Percentiles rank a stretch among this genome's conserved stretches.
phyloP scores from a whole-genome alignment of 1,140 invertebrate genomes.

The Pentalonia nigronervosa region DNA sequence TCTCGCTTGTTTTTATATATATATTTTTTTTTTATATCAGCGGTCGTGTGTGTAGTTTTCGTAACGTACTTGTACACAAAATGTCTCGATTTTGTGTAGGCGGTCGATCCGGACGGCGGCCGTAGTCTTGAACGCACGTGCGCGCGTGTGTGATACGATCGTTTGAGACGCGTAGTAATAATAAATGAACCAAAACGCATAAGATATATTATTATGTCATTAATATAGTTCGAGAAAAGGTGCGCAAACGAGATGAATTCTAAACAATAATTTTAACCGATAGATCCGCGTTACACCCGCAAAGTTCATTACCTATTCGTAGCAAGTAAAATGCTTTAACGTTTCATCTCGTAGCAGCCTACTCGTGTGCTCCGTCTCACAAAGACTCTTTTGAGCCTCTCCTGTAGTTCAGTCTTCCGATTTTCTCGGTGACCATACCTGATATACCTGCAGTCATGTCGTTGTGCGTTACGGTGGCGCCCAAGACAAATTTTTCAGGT shows the following conservation, averaged over 20 bases:
- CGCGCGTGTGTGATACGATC: background rate
- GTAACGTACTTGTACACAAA: background rate
- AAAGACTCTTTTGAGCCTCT: no score
- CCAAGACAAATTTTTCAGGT: no score
- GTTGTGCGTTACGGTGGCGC: no score
- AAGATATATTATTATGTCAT: background rate
- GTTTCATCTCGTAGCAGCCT: no score
- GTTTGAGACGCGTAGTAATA: background rate
- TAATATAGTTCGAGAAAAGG: background rate
- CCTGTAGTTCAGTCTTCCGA: no score
- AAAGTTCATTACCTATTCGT: no score
- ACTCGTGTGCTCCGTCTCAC: no score
- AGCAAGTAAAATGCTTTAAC: no score
- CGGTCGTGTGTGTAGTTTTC: background rate
- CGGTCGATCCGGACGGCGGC: background rate
- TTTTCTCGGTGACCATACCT: no score
- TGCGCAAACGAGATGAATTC: background rate
- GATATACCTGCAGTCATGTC: no score
- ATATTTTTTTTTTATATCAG: background rate
- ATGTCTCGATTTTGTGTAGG: background rate
- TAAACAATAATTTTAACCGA: background rate
- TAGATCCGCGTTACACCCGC: background rate
- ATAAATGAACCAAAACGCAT: background rate
- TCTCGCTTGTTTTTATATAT: background rate
- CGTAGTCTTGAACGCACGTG: background rate